A percentile compares a stretch with the other conserved stretches of the same genome.
phyloP scores from a whole-genome alignment of 1,140 invertebrate genomes.

The Calliopsis andreniformis region DNA sequence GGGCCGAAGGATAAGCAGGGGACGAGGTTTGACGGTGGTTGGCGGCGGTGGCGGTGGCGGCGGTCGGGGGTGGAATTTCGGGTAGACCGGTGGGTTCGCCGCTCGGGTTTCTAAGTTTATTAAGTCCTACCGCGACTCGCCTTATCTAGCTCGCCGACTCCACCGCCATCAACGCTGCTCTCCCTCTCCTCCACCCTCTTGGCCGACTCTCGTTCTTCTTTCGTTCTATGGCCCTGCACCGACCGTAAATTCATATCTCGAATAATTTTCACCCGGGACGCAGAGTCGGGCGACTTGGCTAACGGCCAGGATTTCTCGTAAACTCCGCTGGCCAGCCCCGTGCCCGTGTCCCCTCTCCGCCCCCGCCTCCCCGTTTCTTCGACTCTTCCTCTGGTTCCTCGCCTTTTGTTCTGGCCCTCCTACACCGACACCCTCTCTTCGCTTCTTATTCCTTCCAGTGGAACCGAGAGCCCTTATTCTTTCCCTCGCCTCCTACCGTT shows the following conservation, averaged over 20 bases:
- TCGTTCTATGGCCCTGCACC: slow-evolving; percentile 54
- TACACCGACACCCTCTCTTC: not conserved
- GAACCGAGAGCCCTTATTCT: slow-evolving; percentile 55
- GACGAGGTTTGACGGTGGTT: slow-evolving; percentile 47
- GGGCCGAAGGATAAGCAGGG: slow-evolving; percentile 49
- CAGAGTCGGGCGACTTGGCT: slow-evolving; percentile 68
- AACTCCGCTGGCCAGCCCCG: slow-evolving; percentile 56
- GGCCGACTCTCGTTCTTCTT: slow-evolving; percentile 48
- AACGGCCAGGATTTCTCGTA: slow-evolving; percentile 74
- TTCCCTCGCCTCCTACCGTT: slow-evolving; percentile 51
- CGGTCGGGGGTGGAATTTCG: slow-evolving; percentile 56
- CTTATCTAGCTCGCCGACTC: slow-evolving; percentile 66
- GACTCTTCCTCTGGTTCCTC: not conserved
- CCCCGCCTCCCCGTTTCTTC: not conserved
- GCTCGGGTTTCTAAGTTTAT: slow-evolving; percentile 71
- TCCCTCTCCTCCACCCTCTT: slow-evolving; percentile 5
- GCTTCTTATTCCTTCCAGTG: slow-evolving; percentile 39
- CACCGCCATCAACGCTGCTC: slow-evolving; percentile 43
- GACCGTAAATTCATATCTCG: slow-evolving; percentile 76
- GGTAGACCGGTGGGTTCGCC: slow-evolving; percentile 53
- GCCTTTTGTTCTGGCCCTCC: slow-evolving; percentile 24
- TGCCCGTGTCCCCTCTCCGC: slow-evolving; percentile 20
- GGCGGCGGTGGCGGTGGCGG: slow-evolving; percentile 24
- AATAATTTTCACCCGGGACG: slow-evolving; percentile 69
- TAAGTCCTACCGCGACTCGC: slow-evolving; percentile 71